Evolutionary conservation across 2,113 vertebrate species (phyloP).

Genomic region (Saguinus imperator): DNA sequence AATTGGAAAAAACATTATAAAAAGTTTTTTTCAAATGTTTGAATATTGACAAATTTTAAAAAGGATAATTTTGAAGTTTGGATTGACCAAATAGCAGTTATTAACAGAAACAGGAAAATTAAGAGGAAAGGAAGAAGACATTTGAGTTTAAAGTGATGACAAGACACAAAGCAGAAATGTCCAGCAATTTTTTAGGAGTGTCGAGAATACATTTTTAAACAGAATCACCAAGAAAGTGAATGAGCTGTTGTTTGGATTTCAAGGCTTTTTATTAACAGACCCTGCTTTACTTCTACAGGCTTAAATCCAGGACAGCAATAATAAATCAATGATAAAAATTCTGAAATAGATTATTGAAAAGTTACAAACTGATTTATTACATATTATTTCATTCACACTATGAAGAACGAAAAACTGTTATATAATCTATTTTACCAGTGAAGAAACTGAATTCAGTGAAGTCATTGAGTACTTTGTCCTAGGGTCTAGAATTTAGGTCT

Average conservation of each 20-base stretch:
- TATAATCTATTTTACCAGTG: neutral
- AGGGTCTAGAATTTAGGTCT: neutral
- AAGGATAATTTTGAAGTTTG: neutral
- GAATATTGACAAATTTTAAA: neutral
- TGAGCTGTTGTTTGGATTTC: neutral
- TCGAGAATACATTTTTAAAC: neutral
- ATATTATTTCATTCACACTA: neutral
- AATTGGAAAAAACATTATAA: neutral
- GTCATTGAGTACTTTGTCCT: neutral
- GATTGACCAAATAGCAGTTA: neutral
- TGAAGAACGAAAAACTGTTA: neutral
- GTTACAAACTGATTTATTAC: neutral
- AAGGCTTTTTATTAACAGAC: neutral
- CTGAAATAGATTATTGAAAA: neutral
- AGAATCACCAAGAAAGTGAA: neutral
- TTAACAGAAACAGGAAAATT: neutral
- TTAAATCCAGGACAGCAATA: neutral
- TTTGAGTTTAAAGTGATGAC: neutral
- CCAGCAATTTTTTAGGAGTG: neutral
- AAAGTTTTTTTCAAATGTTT: neutral
- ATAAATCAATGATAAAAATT: neutral
- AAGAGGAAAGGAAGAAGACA: neutral
- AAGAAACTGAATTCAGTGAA: neutral
- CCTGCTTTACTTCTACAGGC: neutral
- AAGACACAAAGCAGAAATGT: neutral